Conservation (phyloP, 2,113 vertebrate genomes). For the Lepus americanus region DNA sequence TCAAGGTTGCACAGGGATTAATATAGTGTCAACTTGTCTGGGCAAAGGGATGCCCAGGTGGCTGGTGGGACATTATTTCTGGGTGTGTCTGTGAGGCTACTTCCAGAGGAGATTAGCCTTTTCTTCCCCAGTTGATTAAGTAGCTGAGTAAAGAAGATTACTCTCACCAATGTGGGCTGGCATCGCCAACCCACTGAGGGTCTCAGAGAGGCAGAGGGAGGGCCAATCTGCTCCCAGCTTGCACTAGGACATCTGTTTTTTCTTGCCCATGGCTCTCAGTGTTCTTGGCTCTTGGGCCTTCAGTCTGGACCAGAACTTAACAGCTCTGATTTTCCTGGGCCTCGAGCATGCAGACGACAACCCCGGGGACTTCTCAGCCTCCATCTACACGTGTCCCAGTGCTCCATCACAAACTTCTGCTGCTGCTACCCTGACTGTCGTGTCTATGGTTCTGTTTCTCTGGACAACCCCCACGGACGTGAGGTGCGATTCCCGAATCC, state of each 20-base stretch:
- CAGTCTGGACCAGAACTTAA: background rate
- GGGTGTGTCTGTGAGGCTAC: background rate
- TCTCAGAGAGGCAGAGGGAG: background rate
- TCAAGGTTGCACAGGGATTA: background rate
- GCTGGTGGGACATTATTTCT: background rate
- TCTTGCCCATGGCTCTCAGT: accelerated
- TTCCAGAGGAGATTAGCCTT: background rate
- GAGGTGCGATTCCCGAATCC: background rate
- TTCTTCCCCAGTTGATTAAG: no score
- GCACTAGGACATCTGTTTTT: background rate
- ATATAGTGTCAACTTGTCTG: background rate
- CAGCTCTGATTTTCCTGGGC: background rate
- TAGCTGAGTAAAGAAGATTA: background rate
- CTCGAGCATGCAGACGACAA: accelerated
- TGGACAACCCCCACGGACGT: background rate
- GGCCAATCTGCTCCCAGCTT: background rate
- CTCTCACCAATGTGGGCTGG: background rate
- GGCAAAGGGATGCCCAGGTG: no score
- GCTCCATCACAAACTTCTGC: background rate
- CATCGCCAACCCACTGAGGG: no score
- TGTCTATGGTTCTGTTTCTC: background rate
- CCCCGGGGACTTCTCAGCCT: background rate
- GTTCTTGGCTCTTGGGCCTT: background rate
- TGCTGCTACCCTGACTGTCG: accelerated
- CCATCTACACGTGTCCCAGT: no score